Conservation (phyloP, 2,113 vertebrate genomes). For the Mellivora capensis region DNA sequence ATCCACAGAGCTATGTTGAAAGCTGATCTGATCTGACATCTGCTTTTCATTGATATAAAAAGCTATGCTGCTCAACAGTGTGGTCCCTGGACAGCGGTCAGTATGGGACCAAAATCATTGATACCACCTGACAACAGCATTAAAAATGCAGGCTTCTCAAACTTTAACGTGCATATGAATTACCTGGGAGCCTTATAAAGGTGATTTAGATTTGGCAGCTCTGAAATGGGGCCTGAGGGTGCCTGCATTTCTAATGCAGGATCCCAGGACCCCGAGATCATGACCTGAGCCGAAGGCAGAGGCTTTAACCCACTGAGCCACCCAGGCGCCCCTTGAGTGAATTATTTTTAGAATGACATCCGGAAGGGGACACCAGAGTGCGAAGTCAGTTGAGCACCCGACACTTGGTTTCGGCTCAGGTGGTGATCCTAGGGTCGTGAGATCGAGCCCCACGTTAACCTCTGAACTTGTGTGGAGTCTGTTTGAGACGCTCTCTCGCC, state of each 20-base stretch:
- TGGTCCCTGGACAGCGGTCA: not conserved
- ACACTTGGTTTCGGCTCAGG: not conserved
- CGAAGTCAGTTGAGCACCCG: not conserved
- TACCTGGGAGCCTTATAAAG: not conserved
- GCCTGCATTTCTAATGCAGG: too few species aligned
- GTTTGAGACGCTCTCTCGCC: not conserved
- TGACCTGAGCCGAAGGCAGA: too few species aligned
- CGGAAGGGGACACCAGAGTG: not conserved
- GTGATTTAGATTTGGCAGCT: not conserved
- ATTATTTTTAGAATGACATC: not conserved
- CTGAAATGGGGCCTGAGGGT: not conserved
- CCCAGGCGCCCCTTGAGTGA: too few species aligned
- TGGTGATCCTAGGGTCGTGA: not conserved
- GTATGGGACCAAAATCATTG: not conserved
- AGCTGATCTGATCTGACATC: not conserved
- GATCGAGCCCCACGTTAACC: not conserved
- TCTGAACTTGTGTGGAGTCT: not conserved
- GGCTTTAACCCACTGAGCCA: too few species aligned
- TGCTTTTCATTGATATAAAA: constrained; percentile 19
- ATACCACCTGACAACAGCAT: not conserved
- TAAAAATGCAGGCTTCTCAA: not conserved
- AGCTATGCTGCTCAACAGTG: not conserved
- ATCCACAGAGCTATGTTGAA: not conserved
- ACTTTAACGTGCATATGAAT: not conserved
- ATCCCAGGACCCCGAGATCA: too few species aligned